Evolutionary conservation across 2,888 invertebrate genomes (phyloP), one percentile per base, ranked within the genome.

Genomic region (Spisula solida): DNA sequence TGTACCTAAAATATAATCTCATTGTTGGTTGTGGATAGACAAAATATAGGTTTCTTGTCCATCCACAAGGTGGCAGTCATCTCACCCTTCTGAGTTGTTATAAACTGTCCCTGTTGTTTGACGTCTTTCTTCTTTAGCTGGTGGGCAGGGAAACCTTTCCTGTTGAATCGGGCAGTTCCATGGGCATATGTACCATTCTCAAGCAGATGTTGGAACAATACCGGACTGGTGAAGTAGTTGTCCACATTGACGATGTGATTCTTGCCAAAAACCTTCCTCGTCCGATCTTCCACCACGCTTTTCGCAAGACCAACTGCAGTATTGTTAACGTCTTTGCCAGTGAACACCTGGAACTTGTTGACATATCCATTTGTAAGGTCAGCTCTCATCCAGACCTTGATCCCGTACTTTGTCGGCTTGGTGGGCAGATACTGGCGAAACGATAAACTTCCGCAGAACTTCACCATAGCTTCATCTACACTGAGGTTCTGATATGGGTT

Each of bases 351-450:
- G 1, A 20, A n/a, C 1, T 60, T n/a, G 18, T 60, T 60, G 6
- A 2, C 4, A 8, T 60, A 60, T n/a, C 60, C 60, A 60, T 60
- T 60, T 1, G 60, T n/a, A 5, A n/a, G 25, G 18, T 60, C 60
- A n/a, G 60, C 60, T 4, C 60, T 14, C 60, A 60, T 60, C 60
- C 60, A 60, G 1, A 60, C n/a, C 20, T 60, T 60, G 18, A 90
- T 89, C 0, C 89, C 88, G 25, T 86, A 70, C 66, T 90, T 92
- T 31, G 88, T 89, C 0, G 91, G 91, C 48, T 92, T 91, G 16
- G 88, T 48, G 16, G 88, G 90, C 34, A 90, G 29, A 25, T 90
- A 90, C 31, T 92, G 94, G 80, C 83, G 84, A 83, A 89, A 90
- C 0, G 85, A 80, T 18, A 92, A 29, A 1, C 86, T 78, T 14